Percentiles rank a stretch among this genome's conserved stretches.
phyloP scores from a whole-genome alignment of 2,797 vertebrate genomes.

The Numenius phaeopus region DNA sequence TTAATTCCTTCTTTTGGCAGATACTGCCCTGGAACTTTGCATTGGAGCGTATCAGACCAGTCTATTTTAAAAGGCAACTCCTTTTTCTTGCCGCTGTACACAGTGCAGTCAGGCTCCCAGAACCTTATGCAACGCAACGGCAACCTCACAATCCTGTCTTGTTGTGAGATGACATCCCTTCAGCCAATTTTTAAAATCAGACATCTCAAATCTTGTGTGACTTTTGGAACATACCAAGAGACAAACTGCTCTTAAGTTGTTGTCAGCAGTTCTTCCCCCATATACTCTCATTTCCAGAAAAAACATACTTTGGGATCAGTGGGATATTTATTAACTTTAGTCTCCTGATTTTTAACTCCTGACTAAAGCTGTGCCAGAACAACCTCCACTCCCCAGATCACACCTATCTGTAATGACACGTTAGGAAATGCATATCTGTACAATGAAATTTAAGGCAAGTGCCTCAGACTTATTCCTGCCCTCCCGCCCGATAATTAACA shows the following conservation, averaged over 20 bases:
- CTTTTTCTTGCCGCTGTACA: background rate
- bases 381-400: background rate
- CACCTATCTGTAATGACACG: background rate
- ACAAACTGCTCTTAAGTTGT: background rate
- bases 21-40: too few relatives aligned
- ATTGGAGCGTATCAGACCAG: background rate
- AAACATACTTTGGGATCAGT: background rate
- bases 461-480: background rate
- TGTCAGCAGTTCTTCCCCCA: background rate
- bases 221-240: background rate
- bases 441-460: background rate
- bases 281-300: background rate
- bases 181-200: background rate
- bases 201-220: background rate
- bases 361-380: background rate
- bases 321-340: background rate
- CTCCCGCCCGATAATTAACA: background rate
- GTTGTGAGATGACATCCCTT: background rate
- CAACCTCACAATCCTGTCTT: background rate
- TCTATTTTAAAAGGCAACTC: background rate
- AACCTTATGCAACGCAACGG: background rate
- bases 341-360: background rate
- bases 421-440: background rate
- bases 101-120: background rate
- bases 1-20: background rate